A percentile compares a stretch with the other conserved stretches of the same genome.
phyloP scores from a whole-genome alignment of 2,888 invertebrate species.

The Allophyes oxyacanthae region DNA sequence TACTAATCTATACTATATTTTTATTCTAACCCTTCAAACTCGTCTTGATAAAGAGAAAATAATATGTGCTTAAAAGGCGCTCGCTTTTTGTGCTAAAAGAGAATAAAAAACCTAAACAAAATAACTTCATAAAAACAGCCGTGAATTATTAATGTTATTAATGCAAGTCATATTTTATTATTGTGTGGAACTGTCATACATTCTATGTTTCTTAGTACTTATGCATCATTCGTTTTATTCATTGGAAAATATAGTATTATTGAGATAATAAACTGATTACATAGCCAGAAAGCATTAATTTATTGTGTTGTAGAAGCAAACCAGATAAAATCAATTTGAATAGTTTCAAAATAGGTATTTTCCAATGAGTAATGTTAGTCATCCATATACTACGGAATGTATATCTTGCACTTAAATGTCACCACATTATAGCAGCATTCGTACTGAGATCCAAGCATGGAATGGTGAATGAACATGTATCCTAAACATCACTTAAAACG shows the following conservation, averaged over 20 bases:
- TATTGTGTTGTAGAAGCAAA: no score
- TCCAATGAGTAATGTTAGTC: conserved; percentile 66
- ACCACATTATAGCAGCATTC: conserved; percentile 72
- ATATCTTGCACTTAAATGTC: conserved; percentile 77
- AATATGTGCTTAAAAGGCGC: conserved; percentile 1
- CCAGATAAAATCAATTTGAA: no score
- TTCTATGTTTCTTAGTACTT: conserved; percentile 64
- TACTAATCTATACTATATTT: no score
- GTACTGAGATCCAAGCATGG: conserved; percentile 78
- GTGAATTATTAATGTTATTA: conserved; percentile 44
- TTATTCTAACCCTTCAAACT: no score
- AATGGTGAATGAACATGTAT: conserved; percentile 76
- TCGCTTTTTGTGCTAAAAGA: conserved; percentile 12
- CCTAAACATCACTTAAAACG: conserved; percentile 37
- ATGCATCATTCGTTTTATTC: conserved; percentile 68
- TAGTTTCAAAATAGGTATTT: conserved; percentile 46
- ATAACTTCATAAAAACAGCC: conserved; percentile 18
- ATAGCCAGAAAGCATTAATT: no score
- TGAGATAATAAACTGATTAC: not conserved
- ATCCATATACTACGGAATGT: conserved; percentile 69
- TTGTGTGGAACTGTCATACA: conserved; percentile 67
- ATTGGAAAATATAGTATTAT: conserved; percentile 63
- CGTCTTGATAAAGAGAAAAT: no score
- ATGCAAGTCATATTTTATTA: conserved; percentile 51
- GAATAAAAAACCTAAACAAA: conserved; percentile 9